Evolutionary conservation across 35 echinoderm and acorn worm genomes (phyloP), one percentile per base, ranked within the genome.

Genomic region (Apostichopus parvimensis): DNA sequence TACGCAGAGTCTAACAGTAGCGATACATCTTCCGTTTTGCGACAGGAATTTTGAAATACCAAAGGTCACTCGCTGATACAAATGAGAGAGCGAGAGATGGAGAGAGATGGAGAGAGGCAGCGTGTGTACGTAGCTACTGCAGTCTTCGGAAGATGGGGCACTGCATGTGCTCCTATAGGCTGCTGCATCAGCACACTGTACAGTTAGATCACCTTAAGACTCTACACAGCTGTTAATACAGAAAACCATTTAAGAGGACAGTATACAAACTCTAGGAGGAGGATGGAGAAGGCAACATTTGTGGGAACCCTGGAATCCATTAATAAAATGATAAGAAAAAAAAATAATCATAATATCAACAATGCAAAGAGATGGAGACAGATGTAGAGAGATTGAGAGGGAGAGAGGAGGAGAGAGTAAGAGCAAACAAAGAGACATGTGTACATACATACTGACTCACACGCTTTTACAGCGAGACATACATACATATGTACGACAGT

Each of bases 21-120:
- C 81, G 5, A 84, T 84, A 59, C 81, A 84, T 84, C 81, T 84
- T 84, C 54, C 71, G 13, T 34, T 84, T 59, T 59, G 52, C 55
- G 54, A 84, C 81, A 84, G 57, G 81, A 84, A 84, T 84, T 84
- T 84, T 84, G 54, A 90, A 90, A 90, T 90, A 90, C 88, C 88
- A 90, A 90, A 90, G 88, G 88, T 90, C 88, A 90, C 54, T 14
- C 20, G 78, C 68, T 77, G 21, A 28, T 12, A 73, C 73, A 54
- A 53, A 53, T 78, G 54, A 53, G 57, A 59, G 3, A 84, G 53
- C 53, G 64, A 68, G 9, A 68, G 8, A 11, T 13, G 18, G 64
- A 68, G 64, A 11, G 62, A 66, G 62, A 66, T 11, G 18, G 64
- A 68, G 64, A 14, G 64, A 68, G 18, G 6, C 21, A 22, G 71